Conservation (phyloP, 2,113 vertebrate species). For the Brachionichthys hirsutus region DNA sequence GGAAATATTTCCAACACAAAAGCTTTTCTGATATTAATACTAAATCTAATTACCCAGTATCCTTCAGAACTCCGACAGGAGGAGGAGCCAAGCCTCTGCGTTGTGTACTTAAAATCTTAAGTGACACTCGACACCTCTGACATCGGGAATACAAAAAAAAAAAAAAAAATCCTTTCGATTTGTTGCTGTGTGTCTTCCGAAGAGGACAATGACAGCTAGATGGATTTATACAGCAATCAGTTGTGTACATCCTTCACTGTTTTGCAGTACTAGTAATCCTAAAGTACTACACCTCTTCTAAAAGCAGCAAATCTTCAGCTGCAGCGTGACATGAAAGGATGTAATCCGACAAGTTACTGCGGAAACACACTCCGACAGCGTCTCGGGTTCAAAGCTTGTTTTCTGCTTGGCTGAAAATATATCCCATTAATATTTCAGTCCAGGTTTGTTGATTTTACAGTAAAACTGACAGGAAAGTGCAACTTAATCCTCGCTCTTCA, state of each 20-base stretch:
- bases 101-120: neutral
- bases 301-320: conserved; percentile 17
- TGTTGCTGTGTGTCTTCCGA: too few species aligned
- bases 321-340: neutral
- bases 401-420: neutral
- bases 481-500: too few species aligned
- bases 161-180: neutral
- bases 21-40: neutral
- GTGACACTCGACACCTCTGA: neutral
- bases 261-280: conserved; percentile 2
- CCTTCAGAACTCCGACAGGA: conserved; percentile 1
- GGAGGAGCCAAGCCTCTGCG: neutral
- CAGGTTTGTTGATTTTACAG: too few species aligned
- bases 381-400: too few species aligned
- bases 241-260: too few species aligned
- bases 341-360: neutral
- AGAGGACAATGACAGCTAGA: too few species aligned
- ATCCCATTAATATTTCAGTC: neutral
- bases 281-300: conserved; percentile 1
- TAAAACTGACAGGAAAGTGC: too few species aligned
- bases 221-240: too few species aligned
- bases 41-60: conserved; percentile 2
- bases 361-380: too few species aligned
- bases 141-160: neutral
- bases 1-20: neutral